These are phyloP conservation scores for Daphoenositta chrysoptera DNA, from an alignment of 2,113 vertebrate species.

Conservation along the genomic window DNA sequence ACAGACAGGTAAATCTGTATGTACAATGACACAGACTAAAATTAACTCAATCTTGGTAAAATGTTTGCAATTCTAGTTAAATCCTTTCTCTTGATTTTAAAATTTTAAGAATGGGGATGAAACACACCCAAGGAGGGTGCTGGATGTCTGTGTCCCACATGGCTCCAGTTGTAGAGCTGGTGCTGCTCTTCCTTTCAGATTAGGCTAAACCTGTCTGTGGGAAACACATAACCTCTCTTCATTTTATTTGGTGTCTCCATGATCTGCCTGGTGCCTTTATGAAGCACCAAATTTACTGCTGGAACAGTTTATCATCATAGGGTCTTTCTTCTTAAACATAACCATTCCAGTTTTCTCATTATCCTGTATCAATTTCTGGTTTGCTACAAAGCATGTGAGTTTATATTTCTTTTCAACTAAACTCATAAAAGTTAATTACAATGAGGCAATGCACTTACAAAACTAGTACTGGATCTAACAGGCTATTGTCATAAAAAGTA, in stretches of 20 bases:
- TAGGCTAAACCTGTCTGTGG: not conserved
- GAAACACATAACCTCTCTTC: not conserved
- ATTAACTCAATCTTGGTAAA: not conserved
- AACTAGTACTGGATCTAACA: not conserved
- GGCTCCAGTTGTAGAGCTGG: not conserved
- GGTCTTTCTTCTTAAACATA: not conserved
- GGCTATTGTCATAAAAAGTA: constrained; percentile 1
- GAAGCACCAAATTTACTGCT: not conserved
- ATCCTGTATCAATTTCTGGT: not conserved
- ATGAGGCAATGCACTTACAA: not conserved
- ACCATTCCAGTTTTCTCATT: not conserved
- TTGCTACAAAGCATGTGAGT: not conserved
- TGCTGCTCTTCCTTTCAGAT: not conserved
- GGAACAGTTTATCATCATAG: not conserved
- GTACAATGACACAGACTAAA: not conserved
- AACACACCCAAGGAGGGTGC: not conserved
- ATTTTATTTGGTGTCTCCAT: not conserved
- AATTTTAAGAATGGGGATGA: not conserved
- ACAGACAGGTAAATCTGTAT: not conserved
- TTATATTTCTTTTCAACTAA: constrained; percentile 1
- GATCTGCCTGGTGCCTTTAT: not conserved
- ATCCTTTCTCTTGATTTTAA: not conserved
- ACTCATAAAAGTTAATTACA: not conserved
- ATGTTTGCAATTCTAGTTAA: not conserved
- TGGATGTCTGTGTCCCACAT: not conserved